Conservation (phyloP, 2,113 vertebrate species). For the Planiliza haematocheilus region DNA sequence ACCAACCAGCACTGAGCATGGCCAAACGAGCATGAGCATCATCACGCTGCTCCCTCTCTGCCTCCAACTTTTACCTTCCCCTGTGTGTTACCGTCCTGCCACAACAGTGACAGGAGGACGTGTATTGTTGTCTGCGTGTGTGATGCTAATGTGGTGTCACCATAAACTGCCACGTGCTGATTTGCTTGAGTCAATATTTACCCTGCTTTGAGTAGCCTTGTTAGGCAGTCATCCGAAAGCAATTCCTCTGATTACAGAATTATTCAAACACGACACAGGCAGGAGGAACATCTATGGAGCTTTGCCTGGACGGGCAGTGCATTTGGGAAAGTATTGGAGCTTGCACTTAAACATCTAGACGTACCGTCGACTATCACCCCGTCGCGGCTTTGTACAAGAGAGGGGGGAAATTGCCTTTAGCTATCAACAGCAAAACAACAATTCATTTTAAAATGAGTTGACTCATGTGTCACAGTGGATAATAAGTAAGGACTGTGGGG, state of each 20-base stretch:
- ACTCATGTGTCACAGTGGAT: constrained; percentile 60
- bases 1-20: constrained; percentile 6
- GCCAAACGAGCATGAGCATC: constrained; percentile 31
- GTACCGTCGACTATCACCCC: constrained; percentile 21
- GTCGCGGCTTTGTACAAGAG: constrained; percentile 21
- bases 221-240: constrained; percentile 54
- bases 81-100: constrained; percentile 34
- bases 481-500: constrained; percentile 46
- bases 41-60: not conserved
- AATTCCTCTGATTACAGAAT: constrained; percentile 51
- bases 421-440: constrained; percentile 53
- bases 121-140: constrained; percentile 41
- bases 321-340: constrained; percentile 37
- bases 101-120: constrained; percentile 20
- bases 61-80: constrained; percentile 21
- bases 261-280: constrained; percentile 47
- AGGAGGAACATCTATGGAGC: constrained; percentile 17
- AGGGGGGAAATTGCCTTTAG: constrained; percentile 21
- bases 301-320: constrained; percentile 19
- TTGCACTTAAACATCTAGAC: constrained; percentile 29
- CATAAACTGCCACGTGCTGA: constrained; percentile 51
- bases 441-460: constrained; percentile 57
- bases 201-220: constrained; percentile 51
- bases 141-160: constrained; percentile 25
- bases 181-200: constrained; percentile 48